Conservation (phyloP, 2,797 vertebrate species). For the Hippocampus kuda region DNA sequence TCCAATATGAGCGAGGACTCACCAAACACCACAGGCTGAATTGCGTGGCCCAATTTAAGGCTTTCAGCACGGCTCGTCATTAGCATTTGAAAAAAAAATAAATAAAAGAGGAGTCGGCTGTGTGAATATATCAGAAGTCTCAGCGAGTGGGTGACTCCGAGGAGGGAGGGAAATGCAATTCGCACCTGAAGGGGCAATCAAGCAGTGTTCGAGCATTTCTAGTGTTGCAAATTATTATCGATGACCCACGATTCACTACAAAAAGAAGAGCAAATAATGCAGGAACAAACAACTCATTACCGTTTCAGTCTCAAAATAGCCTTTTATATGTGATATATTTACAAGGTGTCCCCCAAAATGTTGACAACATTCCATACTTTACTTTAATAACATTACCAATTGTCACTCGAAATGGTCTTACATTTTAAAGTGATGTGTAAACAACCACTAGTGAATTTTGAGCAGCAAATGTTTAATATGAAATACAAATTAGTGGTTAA, state of each 20-base stretch:
- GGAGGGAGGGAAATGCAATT: conserved; percentile 21
- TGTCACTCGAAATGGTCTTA: too few species aligned
- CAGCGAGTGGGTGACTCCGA: conserved; percentile 50
- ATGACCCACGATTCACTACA: background rate
- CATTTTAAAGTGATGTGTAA: too few species aligned
- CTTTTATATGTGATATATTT: too few species aligned
- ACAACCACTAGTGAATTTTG: too few species aligned
- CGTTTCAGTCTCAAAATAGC: too few species aligned
- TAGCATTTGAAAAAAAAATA: conserved; percentile 74
- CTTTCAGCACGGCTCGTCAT: conserved; percentile 65
- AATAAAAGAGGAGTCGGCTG: conserved; percentile 43
- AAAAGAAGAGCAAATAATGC: background rate
- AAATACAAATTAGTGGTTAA: too few species aligned
- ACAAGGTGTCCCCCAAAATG: too few species aligned
- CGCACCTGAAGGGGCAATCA: background rate
- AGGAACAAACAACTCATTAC: background rate
- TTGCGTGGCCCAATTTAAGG: conserved; percentile 69
- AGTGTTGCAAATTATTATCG: background rate
- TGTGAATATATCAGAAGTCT: conserved; percentile 50
- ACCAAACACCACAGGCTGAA: conserved; percentile 68
- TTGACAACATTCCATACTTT: too few species aligned
- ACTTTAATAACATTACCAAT: too few species aligned
- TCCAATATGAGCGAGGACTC: conserved; percentile 66
- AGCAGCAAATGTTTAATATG: too few species aligned
- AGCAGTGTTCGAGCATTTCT: background rate